Conservation (phyloP, 2,888 invertebrate species). For the Polymixis flavicincta region DNA sequence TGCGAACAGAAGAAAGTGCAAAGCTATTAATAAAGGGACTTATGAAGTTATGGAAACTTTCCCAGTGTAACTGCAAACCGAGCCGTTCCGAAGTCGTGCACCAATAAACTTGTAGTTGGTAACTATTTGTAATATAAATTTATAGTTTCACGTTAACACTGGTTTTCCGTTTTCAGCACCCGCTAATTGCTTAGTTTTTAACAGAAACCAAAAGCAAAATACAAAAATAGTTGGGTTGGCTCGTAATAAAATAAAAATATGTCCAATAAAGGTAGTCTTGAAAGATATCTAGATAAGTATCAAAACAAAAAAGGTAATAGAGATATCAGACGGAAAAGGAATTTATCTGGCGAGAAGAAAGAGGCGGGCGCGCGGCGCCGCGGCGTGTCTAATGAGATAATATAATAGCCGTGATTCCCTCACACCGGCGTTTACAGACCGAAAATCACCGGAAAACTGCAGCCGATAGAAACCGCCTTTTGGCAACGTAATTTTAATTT, state of each 20-base stretch:
- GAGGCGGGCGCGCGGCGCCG: conserved; percentile 79
- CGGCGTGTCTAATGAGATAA: conserved; percentile 90
- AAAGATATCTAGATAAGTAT: conserved; percentile 59
- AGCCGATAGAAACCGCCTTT: conserved; percentile 75
- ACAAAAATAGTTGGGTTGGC: conserved; percentile 16
- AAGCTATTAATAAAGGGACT: conserved; percentile 88
- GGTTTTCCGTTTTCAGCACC: conserved; percentile 67
- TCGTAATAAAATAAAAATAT: conserved; percentile 43
- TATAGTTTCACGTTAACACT: conserved; percentile 78
- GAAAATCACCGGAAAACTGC: conserved; percentile 88
- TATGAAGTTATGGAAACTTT: conserved; percentile 88
- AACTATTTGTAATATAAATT: conserved; percentile 89
- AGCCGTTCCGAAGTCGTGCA: conserved; percentile 84
- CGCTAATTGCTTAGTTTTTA: conserved; percentile 20
- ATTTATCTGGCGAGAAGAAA: conserved; percentile 87
- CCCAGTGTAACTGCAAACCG: conserved; percentile 80
- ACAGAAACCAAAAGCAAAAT: neutral
- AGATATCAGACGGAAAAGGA: conserved; percentile 83
- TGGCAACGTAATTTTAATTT: conserved; percentile 68
- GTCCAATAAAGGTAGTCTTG: conserved; percentile 39
- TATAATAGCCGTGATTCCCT: conserved; percentile 89
- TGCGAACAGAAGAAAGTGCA: conserved; percentile 76
- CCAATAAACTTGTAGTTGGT: conserved; percentile 86
- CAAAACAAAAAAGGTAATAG: conserved; percentile 79
- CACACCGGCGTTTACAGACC: conserved; percentile 82